Conservation (phyloP, 2,113 vertebrate genomes). For the Egretta garzetta region DNA sequence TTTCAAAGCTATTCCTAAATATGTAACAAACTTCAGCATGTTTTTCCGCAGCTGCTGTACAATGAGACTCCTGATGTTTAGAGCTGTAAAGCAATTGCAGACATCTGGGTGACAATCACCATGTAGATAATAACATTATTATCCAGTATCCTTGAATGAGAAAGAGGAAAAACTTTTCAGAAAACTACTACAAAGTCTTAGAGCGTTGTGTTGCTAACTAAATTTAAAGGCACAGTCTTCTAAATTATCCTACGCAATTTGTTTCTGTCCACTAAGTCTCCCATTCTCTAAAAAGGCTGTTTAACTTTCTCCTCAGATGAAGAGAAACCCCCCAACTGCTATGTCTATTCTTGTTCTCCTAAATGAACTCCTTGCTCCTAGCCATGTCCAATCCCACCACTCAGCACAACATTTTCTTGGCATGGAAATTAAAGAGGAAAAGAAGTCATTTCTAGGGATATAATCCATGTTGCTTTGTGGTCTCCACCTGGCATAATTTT, state of each 20-base stretch:
- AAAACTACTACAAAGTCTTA: not conserved
- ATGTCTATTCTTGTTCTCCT: not conserved
- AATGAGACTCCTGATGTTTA: slow-evolving; percentile 32
- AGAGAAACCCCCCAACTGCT: not conserved
- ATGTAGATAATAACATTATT: slow-evolving; percentile 21
- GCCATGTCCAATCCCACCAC: not conserved
- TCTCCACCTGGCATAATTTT: not conserved
- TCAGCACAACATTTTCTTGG: not conserved
- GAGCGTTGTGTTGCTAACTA: not conserved
- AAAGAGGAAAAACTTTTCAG: not conserved
- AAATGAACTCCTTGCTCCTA: not conserved
- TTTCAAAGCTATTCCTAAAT: not conserved
- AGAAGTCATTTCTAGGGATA: not conserved
- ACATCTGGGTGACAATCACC: not conserved
- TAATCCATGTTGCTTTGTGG: not conserved
- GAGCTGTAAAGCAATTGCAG: slow-evolving; percentile 10
- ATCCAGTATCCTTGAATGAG: not conserved
- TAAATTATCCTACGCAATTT: not conserved
- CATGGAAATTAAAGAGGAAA: not conserved
- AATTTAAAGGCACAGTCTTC: slow-evolving; percentile 23
- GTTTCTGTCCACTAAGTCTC: not conserved
- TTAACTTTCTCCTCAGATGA: slow-evolving; percentile 18
- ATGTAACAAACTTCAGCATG: not conserved
- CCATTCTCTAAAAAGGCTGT: not conserved
- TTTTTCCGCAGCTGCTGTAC: slow-evolving; percentile 17